phyloP scores from a whole-genome alignment of 2,113 vertebrate species.

The Istiophorus platypterus region DNA sequence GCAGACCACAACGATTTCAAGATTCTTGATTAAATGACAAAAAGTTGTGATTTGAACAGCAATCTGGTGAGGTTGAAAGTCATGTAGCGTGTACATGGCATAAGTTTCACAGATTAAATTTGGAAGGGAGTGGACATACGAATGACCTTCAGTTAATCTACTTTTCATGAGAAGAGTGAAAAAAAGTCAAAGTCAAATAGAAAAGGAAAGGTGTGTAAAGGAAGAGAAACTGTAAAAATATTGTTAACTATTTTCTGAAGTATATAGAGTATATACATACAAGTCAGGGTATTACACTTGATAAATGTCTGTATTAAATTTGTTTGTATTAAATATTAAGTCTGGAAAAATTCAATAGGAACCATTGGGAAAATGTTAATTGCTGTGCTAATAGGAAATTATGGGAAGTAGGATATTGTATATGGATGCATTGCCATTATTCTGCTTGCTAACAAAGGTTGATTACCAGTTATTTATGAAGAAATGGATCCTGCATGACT shows the following conservation, averaged over 20 bases:
- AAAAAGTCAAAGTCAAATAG: conserved; percentile 18
- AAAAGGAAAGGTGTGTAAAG: not conserved
- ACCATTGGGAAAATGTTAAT: not conserved
- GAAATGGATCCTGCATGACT: not conserved
- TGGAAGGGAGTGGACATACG: not conserved
- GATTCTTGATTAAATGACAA: too few species aligned
- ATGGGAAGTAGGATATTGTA: not conserved
- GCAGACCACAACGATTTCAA: too few species aligned
- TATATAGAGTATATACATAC: not conserved
- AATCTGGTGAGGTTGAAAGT: too few species aligned
- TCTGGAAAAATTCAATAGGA: not conserved
- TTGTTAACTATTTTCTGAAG: not conserved
- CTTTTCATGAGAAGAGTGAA: conserved; percentile 24
- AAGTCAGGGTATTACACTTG: not conserved
- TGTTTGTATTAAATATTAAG: not conserved
- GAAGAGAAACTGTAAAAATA: not conserved
- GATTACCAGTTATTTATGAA: not conserved
- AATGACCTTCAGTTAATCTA: conserved; percentile 58
- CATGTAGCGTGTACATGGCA: too few species aligned
- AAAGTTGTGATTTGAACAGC: too few species aligned
- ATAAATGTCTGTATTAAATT: not conserved
- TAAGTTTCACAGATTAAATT: conserved; percentile 1
- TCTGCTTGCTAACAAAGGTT: not conserved
- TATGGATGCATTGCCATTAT: not conserved
- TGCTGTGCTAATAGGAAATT: not conserved